Conservation (phyloP, 2,113 vertebrate species). For the Epinephelus lanceolatus region DNA sequence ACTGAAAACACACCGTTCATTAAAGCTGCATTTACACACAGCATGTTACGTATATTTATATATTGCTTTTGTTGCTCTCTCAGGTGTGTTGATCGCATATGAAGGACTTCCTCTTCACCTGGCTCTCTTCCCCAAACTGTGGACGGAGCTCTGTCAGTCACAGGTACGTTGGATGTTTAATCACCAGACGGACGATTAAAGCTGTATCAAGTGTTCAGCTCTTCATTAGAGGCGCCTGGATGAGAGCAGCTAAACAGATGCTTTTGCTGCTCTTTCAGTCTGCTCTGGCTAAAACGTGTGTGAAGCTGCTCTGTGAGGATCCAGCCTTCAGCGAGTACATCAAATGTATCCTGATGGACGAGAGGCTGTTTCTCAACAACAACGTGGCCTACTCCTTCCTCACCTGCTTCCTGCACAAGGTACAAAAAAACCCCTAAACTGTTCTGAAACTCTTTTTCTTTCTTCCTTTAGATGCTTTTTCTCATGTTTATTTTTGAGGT, state of each 20-base stretch:
- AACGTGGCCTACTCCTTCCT: slow-evolving; percentile 95
- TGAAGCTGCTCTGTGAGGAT: slow-evolving; percentile 98
- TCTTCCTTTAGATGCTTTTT: too few relatives aligned
- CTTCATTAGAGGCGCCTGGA: too few relatives aligned
- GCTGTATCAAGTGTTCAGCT: too few relatives aligned
- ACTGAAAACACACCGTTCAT: background rate
- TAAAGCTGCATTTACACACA: background rate
- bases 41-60: background rate
- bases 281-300: slow-evolving; percentile 93
- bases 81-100: slow-evolving; percentile 98
- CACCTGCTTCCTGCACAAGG: slow-evolving; percentile 96
- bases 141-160: slow-evolving; percentile 97
- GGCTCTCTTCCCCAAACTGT: slow-evolving; percentile 96
- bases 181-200: too few relatives aligned
- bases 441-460: too few relatives aligned
- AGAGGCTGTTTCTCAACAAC: slow-evolving; percentile 97
- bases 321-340: slow-evolving; percentile 98
- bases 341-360: slow-evolving; percentile 98
- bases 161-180: slow-evolving; percentile 84
- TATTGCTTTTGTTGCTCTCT: background rate
- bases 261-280: slow-evolving; percentile 82
- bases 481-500: too few relatives aligned
- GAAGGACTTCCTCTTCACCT: slow-evolving; percentile 98
- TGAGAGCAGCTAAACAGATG: too few relatives aligned
- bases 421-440: slow-evolving; percentile 48